Base-by-base conservation (phyloP, 2,888 invertebrate genomes). In the Aleiodes testaceus region DNA sequence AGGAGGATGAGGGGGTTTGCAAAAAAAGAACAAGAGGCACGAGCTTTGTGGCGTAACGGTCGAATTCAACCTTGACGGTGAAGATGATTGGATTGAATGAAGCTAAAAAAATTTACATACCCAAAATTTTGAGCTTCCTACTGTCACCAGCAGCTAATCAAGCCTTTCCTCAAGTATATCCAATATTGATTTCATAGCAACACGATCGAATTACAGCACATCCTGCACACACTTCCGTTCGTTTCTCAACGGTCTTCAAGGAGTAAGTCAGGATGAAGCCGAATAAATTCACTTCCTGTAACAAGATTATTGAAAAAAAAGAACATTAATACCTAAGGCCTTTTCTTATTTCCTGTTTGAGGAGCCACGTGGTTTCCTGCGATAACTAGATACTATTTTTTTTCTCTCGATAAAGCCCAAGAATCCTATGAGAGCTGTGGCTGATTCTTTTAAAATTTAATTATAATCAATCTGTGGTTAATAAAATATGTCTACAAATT, bases 21-120 rank as follows among this genome's bases (percentile, higher is more conserved):
- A n/a, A n/a, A n/a, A n/a, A n/a, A n/a, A 69, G 69, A 36, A 22
- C 30, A 44, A 68, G 18, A 64, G 55, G 67, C 53, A 11, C 61
- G 12, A 63, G 22, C 59, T 36, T 20, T 45, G 66, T 36, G 50
- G 61, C 20, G 75, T 75, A 78, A 75, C 77, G 75, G 69, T 76
- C 74, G 63, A 77, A 75, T 77, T 72, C 71, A 69, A 70, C 75
- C 75, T 75, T 72, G 75, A 68, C 52, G 53, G 52, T 30, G 26
- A 73, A 20, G 18, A 18, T 30, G 12, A 52, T 52, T 22, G 52
- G 52, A 26, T 2, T 36, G 36, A 36, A 36, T 55, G 7, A 14
- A 9, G 55, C 11, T 14, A 55, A 11, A 30, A 55, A 3, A 36
- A 1, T 36, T 53, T n/a, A 53, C 20, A 22, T 11, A 36, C 36